Evolutionary conservation across 2,888 invertebrate genomes (phyloP), one percentile per base, ranked within the genome.

Genomic region (Agrochola macilenta): DNA sequence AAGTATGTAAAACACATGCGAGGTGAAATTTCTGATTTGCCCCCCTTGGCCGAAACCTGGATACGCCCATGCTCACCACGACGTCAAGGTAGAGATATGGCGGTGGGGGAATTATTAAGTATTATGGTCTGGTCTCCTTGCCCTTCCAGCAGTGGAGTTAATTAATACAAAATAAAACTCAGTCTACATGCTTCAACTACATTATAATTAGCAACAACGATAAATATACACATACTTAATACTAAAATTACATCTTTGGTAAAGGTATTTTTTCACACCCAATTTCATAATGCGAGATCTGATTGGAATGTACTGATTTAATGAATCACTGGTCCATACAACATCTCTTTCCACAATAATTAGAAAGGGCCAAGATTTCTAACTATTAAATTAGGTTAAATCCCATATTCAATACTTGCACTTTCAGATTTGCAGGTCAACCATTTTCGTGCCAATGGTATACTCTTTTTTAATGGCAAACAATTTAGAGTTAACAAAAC

Each of bases 111-210:
- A 12, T 66, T 12, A 30, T 66, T 1, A 23, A 46, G 46, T 46
- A 14, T 35, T 23, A 35, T 23, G 35, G 63, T 35, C 7, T 35
- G 23, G 49, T 66, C 14, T 49, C 23, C 49, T 17, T 69, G 23
- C 35, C 35, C n/a, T 30, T 17, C 23, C 23, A 35, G 17, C 23
- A 35, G 12, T n/a, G 39, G n/a, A 5, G 17, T 54, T 20, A n/a
- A 52, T 64, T 12, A 7, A 30, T 68, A 43, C n/a, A 76, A 88
- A 91, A 89, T 81, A 79, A 91, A 90, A 87, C 46, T 76, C 72
- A 20, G 26, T 61, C 54, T 74, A 64, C 88, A 91, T 93, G 92
- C 93, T 91, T 93, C 87, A 90, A 90, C 92, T 93, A 94, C 91
- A 89, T 91, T 88, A 84, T 88, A 88, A 86, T 88, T 82, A 87